These are phyloP conservation scores for Capitulum mitella DNA, from an alignment of 2,888 invertebrate genomes.

Conservation along the genomic window DNA sequence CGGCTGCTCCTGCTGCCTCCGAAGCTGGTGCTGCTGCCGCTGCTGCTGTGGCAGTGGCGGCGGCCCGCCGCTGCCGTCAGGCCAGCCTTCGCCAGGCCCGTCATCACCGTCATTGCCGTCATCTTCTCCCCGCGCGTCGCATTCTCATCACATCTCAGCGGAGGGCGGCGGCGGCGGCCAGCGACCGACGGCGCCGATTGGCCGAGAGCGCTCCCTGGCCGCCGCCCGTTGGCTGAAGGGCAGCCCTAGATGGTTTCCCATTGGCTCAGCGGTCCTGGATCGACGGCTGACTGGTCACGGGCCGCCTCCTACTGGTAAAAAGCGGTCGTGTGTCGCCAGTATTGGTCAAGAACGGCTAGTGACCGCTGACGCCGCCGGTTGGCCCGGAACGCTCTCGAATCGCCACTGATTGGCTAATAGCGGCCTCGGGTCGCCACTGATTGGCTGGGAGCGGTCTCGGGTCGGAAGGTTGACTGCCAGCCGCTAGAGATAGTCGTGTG, in stretches of 20 bases:
- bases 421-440: not conserved
- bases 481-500: not conserved
- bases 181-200: not conserved
- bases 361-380: not conserved
- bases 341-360: no score
- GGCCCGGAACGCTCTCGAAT: not conserved
- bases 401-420: not conserved
- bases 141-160: not conserved
- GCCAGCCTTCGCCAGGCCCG: not conserved
- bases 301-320: no score
- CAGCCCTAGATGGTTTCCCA: no score
- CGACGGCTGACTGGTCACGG: no score
- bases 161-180: not conserved
- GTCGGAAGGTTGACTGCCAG: not conserved
- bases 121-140: not conserved
- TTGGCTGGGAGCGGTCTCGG: not conserved
- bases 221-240: not conserved
- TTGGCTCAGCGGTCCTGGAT: no score
- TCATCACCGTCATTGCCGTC: not conserved
- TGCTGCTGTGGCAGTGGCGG: no score
- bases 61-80: not conserved
- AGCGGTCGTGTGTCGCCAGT: no score
- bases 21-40: no score
- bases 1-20: no score
- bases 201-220: not conserved